Base-by-base conservation (phyloP, 2,113 vertebrate species). In the Recurvirostra avosetta region DNA sequence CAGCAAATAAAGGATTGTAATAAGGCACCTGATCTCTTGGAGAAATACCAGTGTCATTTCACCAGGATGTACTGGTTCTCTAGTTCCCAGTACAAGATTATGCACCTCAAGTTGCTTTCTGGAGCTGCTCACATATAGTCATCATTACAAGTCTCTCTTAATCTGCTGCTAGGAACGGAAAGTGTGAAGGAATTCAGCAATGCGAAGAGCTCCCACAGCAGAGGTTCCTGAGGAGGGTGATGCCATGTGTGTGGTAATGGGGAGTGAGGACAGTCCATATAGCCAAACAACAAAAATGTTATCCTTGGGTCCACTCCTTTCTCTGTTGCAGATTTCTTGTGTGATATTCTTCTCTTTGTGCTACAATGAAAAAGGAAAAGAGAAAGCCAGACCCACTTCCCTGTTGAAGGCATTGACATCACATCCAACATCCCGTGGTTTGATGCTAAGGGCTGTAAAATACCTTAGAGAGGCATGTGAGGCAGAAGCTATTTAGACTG, bases 221-320 rank as follows among this genome's bases (percentile, higher is more conserved):
- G 41, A 67, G n/a, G 5, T 11, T 86, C 8, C 8, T 23, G 47
- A 41, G 62, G 38, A 59, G 30, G 5, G 22, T 6, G 2, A 7
- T 52, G 25, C 18, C 15, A 6, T 0, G 1, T 0, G 0, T 68
- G 32, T 89, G 25, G 9, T 56, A 18, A 32, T 26, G 19, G 66
- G n/a, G 5, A 47, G 21, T 34, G 40, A 68, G 62, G 53, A 17
- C 26, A 56, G 18, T 52, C 17, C 34, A 19, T 12, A 3, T 4
- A 6, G 47, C n/a, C 41, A 72, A 40, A 61, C 9, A n/a, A 16
- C 12, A 26, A 11, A 53, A n/a, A 18, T 58, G 3, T 53, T 78
- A 34, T 58, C n/a, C 61, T 53, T 59, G 38, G 66, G 23, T 13
- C 17, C 30, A 8, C n/a, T 86, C 32, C 13, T 47, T 78, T 45